Percentiles rank a stretch among this genome's conserved stretches.
Conservation (phyloP, 2,113 vertebrate species). For the Gymnarchus niloticus region DNA sequence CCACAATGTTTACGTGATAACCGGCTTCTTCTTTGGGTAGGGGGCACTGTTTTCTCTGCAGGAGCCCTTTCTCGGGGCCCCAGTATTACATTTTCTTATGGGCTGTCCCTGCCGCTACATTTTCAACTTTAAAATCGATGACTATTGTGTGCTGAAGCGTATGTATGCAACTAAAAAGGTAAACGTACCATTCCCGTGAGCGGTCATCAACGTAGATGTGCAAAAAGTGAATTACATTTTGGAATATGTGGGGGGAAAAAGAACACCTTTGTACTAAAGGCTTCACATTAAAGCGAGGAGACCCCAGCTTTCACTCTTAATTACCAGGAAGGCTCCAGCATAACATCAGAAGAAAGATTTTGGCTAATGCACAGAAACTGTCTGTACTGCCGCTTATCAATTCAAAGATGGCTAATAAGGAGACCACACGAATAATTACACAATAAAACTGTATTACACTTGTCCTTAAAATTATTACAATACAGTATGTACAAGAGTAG, state of each 20-base stretch:
- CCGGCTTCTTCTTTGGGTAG: too few species aligned
- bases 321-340: background rate
- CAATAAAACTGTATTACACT: conserved; percentile 99
- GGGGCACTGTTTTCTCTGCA: too few species aligned
- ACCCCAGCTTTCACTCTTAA: conserved; percentile 28
- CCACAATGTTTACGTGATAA: too few species aligned
- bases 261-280: background rate
- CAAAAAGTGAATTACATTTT: background rate
- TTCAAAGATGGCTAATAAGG: conserved; percentile 35
- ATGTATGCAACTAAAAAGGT: background rate
- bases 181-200: background rate
- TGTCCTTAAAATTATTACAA: conserved; percentile 97
- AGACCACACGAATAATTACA: conserved; percentile 78
- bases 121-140: background rate
- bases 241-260: background rate
- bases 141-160: background rate
- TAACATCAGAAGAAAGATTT: background rate
- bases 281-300: conserved; percentile 31
- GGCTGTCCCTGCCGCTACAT: too few species aligned
- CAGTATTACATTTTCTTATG: too few species aligned
- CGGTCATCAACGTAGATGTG: background rate
- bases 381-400: conserved; percentile 26
- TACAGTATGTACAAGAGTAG: conserved; percentile 90
- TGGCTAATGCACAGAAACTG: background rate
- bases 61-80: too few species aligned